Evolutionary conservation across 2,797 vertebrate genomes (phyloP).

Genomic region (Schizothorax lantsangensis): DNA sequence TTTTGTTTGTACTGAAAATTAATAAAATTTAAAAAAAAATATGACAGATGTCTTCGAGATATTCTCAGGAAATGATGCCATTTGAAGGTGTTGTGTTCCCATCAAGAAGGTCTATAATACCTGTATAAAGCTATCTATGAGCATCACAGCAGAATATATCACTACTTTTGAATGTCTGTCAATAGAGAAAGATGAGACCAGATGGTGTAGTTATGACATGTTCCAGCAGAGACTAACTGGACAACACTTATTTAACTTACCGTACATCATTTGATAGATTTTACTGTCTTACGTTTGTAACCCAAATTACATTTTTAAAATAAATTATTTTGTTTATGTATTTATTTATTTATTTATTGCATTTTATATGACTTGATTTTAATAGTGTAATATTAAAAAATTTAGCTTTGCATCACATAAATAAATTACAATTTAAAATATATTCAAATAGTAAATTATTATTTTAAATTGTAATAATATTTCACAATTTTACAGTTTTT

Average conservation of each 20-base stretch:
- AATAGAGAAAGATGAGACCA: not conserved
- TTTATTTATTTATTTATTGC: not conserved
- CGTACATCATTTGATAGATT: not conserved
- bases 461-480: not conserved
- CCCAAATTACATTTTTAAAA: not conserved
- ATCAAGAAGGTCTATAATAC: not conserved
- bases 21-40: not conserved
- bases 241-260: not conserved
- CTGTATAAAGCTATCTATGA: not conserved
- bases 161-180: not conserved
- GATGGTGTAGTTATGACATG: not conserved
- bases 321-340: too few relatives aligned
- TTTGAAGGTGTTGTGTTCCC: not conserved
- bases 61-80: constrained; percentile 4
- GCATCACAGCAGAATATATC: not conserved
- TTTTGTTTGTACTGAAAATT: not conserved
- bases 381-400: not conserved
- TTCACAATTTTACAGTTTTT: not conserved
- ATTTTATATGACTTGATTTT: not conserved
- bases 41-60: not conserved
- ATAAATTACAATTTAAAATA: not conserved
- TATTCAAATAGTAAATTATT: too few relatives aligned
- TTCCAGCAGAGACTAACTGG: not conserved
- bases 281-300: not conserved
- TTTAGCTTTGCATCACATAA: not conserved